Base-by-base conservation (phyloP, 2,888 invertebrate species). In the Apotomis betuletana region DNA sequence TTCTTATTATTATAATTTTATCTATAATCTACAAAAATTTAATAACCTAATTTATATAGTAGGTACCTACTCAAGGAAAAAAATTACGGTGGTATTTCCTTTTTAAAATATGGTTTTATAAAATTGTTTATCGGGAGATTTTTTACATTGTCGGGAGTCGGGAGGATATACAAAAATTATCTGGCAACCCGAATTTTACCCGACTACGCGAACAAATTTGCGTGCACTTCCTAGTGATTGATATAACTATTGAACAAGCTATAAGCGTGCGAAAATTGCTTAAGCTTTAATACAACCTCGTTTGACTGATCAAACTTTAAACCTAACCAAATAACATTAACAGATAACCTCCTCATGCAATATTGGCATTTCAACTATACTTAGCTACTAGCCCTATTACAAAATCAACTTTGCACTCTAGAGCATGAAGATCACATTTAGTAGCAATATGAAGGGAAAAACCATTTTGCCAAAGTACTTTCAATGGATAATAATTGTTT, bases 221-320 rank as follows among this genome's bases (percentile, higher is more conserved):
- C 27, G 27, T 27, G 27, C 27, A 15, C 15, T 1, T 15, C 15
- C 15, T 15, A 27, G 27, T 27, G 27, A 27, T 27, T 27, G 27
- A 27, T 27, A 1, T 41, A 41, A 41, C 5, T 6, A 41, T 41
- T 41, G 6, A 41, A 6, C 15, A 41, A 10, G 38, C 13, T 54
- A 13, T 5, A 41, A 54, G 52, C 63, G 54, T 63, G 52, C 54
- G 54, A 63, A 52, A 38, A 52, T 10, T 9, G 5, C n/a, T 54
- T 63, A 63, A 63, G 52, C 54, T 63, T 63, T 54, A 55, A 44
- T 41, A 1, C 52, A 38, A 52, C 51, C 41, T 36, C n/a, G 51
- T 49, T 61, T 49, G 61, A 61, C 61, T 61, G 49, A 63, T 59
- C 59, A 44, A 63, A 63, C 38, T 15, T 60, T 44, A 44, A 15